A percentile compares a stretch with the other conserved stretches of the same genome.
phyloP scores from a whole-genome alignment of 2,113 vertebrate species.

The Ammodytes marinus region DNA sequence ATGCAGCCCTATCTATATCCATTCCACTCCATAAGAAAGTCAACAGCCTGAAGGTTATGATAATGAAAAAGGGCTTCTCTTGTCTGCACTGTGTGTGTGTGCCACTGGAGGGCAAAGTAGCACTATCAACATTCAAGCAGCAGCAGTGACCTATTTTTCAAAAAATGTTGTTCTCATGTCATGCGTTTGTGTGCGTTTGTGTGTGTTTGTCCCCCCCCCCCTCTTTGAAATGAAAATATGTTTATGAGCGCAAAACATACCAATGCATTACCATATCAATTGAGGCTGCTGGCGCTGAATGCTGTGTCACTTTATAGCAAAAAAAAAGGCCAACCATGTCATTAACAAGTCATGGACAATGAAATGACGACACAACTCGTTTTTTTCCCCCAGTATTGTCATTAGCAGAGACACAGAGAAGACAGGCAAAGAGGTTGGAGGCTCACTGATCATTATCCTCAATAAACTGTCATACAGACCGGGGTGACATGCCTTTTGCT shows the following conservation, averaged over 20 bases:
- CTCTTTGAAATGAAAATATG: slow-evolving; percentile 78
- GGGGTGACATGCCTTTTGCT: slow-evolving; percentile 18
- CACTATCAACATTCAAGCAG: slow-evolving; percentile 73
- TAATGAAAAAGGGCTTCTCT: slow-evolving; percentile 36
- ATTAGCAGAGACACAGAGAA: slow-evolving; percentile 38
- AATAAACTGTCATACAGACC: slow-evolving; percentile 29
- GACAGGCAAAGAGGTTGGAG: background rate
- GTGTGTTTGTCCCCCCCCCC: slow-evolving; percentile 37
- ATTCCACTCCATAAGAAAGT: slow-evolving; percentile 40
- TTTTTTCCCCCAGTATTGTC: slow-evolving; percentile 32
- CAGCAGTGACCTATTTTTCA: slow-evolving; percentile 85
- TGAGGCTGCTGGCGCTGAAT: slow-evolving; percentile 14
- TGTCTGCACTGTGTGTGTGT: slow-evolving; percentile 72
- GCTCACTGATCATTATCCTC: slow-evolving; percentile 51
- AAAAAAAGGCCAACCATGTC: slow-evolving; percentile 45
- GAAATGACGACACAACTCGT: slow-evolving; percentile 17
- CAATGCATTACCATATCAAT: slow-evolving; percentile 74
- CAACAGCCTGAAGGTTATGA: slow-evolving; percentile 72
- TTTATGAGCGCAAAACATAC: slow-evolving; percentile 73
- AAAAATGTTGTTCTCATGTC: slow-evolving; percentile 62
- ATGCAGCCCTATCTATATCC: slow-evolving; percentile 34
- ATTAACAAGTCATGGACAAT: slow-evolving; percentile 53
- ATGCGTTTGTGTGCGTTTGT: slow-evolving; percentile 77
- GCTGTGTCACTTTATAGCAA: slow-evolving; percentile 57
- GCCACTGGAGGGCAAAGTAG: slow-evolving; percentile 87